phyloP scores from a whole-genome alignment of 2,797 vertebrate genomes.

The Sebastes hubbsi region DNA sequence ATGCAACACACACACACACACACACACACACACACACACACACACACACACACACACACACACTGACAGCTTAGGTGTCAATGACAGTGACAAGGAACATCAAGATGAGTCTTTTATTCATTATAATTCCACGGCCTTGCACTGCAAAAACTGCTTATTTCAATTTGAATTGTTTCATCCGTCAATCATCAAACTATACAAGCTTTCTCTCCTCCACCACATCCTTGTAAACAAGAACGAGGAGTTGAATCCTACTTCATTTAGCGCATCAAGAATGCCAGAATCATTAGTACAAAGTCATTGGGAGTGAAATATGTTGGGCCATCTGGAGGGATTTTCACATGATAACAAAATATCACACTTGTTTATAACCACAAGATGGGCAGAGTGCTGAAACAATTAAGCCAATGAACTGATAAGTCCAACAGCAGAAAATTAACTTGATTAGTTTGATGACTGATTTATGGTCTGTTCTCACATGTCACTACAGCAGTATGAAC shows the following conservation, averaged over 20 bases:
- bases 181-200: not conserved
- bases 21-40: too few species aligned
- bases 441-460: not conserved
- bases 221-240: not conserved
- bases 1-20: not conserved
- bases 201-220: not conserved
- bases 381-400: not conserved
- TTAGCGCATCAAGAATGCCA: not conserved
- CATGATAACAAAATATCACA: not conserved
- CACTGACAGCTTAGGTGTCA: conserved; percentile 2
- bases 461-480: not conserved
- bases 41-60: not conserved
- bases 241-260: not conserved
- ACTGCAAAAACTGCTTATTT: not conserved
- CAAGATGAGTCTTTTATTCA: not conserved
- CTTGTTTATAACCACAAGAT: not conserved
- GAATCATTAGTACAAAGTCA: not conserved
- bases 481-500: too few species aligned
- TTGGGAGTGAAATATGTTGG: not conserved
- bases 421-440: not conserved
- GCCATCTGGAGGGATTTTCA: conserved; percentile 6
- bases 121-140: not conserved
- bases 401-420: not conserved
- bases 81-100: not conserved
- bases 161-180: not conserved